phyloP scores from a whole-genome alignment of 2,888 invertebrate species.

The Ormyrus thymus region DNA sequence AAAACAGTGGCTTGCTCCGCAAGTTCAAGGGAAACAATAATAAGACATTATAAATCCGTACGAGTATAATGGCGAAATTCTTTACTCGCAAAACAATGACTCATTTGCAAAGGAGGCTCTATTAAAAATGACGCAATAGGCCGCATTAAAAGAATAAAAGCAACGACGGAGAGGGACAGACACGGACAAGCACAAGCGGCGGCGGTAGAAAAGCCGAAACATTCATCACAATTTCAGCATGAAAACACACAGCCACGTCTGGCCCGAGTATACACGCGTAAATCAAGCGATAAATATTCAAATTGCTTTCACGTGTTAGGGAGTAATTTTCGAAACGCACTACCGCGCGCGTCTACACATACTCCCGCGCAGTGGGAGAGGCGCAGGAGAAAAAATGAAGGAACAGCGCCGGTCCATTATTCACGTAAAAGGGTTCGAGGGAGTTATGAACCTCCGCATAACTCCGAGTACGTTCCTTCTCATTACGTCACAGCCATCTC shows the following conservation, averaged over 20 bases:
- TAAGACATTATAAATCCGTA: too few species aligned
- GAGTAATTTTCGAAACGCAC: conserved; percentile 40
- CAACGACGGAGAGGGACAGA: neutral
- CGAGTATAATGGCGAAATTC: neutral
- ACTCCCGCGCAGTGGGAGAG: neutral
- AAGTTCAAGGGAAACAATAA: too few species aligned
- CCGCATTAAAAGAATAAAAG: too few species aligned
- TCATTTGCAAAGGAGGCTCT: neutral
- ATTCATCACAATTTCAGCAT: conserved; percentile 36
- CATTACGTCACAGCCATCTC: neutral
- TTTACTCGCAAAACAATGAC: neutral
- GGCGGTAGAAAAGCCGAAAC: neutral
- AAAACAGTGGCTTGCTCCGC: too few species aligned
- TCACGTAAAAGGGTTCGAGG: conserved; percentile 23
- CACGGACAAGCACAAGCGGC: too few species aligned
- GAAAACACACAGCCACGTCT: conserved; percentile 2
- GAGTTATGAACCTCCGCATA: conserved; percentile 17
- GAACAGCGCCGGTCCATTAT: conserved; percentile 40
- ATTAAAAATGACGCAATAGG: too few species aligned
- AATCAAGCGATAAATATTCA: conserved; percentile 55
- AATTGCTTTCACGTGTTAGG: conserved; percentile 52
- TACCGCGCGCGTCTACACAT: neutral
- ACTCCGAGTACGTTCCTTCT: neutral
- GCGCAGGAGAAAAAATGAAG: neutral
- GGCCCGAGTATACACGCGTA: neutral